Conservation (phyloP, 2,113 vertebrate species). For the Eulemur macaco region DNA sequence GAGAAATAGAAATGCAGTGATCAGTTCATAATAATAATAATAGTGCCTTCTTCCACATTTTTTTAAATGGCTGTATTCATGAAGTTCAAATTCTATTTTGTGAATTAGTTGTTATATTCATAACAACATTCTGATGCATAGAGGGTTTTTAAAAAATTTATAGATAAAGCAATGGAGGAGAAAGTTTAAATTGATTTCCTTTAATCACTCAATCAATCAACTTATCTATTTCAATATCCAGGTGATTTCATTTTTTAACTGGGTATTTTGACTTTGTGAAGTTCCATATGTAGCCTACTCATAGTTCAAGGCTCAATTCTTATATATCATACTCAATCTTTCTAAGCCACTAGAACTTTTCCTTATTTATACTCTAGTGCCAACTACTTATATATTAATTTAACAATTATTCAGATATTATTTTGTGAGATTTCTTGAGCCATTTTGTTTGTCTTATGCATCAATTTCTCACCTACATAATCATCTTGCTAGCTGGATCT, state of each 20-base stretch:
- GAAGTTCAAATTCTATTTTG: background rate
- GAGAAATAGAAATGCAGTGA: constrained; percentile 35
- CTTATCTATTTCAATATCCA: background rate
- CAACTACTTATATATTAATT: background rate
- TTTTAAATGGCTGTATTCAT: background rate
- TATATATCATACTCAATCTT: background rate
- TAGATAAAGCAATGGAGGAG: background rate
- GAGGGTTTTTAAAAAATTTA: background rate
- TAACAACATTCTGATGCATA: constrained; percentile 2
- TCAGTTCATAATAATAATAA: constrained; percentile 42
- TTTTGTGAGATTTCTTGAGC: constrained; percentile 10
- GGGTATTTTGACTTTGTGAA: background rate
- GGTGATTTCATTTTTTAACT: constrained; percentile 17
- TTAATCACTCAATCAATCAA: background rate
- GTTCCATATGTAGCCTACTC: background rate
- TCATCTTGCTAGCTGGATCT: background rate
- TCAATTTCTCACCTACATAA: background rate
- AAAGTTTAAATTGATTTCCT: constrained; percentile 3
- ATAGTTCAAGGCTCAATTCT: background rate
- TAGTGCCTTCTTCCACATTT: constrained; percentile 14
- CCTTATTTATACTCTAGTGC: background rate
- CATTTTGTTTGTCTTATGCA: background rate
- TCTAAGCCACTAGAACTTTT: background rate
- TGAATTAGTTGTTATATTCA: background rate
- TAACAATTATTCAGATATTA: background rate